These are phyloP conservation scores for Saccostrea glomerata DNA, from an alignment of 1,140 invertebrate genomes.

Conservation along the genomic window DNA sequence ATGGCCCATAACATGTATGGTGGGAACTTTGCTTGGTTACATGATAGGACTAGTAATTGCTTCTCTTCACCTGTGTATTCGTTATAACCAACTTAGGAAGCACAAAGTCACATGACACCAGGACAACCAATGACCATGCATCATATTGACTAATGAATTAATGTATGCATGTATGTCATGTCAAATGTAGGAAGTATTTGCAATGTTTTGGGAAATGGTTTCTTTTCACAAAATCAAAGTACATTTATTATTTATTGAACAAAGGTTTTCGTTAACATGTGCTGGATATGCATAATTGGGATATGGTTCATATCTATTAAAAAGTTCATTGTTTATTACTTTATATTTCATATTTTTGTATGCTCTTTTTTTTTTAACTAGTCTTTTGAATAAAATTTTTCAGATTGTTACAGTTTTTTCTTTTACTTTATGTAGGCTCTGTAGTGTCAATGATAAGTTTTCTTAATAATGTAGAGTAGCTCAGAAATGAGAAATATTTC, in stretches of 20 bases:
- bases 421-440: too few species aligned
- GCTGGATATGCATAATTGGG: too few species aligned
- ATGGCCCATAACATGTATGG: conserved; percentile 64
- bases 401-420: too few species aligned
- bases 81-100: conserved; percentile 50
- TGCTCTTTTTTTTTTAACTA: too few species aligned
- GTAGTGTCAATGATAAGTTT: too few species aligned
- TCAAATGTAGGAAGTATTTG: neutral
- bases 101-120: conserved; percentile 54
- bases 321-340: too few species aligned
- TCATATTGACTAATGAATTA: neutral
- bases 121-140: neutral
- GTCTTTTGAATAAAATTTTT: too few species aligned
- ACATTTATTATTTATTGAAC: neutral
- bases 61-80: conserved; percentile 46
- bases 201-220: neutral
- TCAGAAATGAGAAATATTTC: too few species aligned
- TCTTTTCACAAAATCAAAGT: neutral
- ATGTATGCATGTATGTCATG: neutral
- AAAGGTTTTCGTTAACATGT: too few species aligned
- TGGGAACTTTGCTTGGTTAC: conserved; percentile 59
- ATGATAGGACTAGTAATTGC: conserved; percentile 55
- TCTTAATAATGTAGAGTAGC: too few species aligned
- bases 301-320: too few species aligned
- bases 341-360: too few species aligned